phyloP scores from a whole-genome alignment of 2,888 invertebrate genomes.

The Apamea sordens region DNA sequence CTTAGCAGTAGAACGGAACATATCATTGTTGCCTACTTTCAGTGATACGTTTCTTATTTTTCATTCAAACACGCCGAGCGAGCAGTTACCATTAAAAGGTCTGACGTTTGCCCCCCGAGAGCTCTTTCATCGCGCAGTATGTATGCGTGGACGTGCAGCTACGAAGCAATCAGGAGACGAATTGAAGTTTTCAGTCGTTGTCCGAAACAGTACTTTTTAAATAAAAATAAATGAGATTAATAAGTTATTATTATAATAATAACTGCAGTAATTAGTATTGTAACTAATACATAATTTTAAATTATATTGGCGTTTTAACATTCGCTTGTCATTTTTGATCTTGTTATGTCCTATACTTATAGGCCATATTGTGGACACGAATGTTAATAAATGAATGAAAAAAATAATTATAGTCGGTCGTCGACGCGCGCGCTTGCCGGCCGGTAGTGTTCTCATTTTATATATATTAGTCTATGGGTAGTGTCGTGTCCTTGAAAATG shows the following conservation, averaged over 20 bases:
- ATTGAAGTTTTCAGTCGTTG: not conserved
- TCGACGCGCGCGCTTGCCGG: too few species aligned
- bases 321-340: not conserved
- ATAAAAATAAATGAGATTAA: not conserved
- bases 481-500: too few species aligned
- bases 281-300: not conserved
- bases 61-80: conserved; percentile 78
- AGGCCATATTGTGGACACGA: not conserved
- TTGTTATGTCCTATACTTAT: not conserved
- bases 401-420: too few species aligned
- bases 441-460: too few species aligned
- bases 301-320: not conserved
- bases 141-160: conserved; percentile 72
- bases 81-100: conserved; percentile 85
- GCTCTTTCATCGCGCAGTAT: conserved; percentile 80
- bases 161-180: conserved; percentile 53
- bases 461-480: too few species aligned
- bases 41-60: conserved; percentile 77
- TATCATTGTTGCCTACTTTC: conserved; percentile 57
- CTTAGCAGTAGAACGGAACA: conserved; percentile 31
- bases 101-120: conserved; percentile 84
- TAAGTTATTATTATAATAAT: not conserved
- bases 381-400: too few species aligned
- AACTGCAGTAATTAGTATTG: not conserved
- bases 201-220: not conserved